Percentiles rank a stretch among this genome's conserved stretches.
Evolutionary conservation across 2,113 vertebrate species (phyloP).

Genomic region (Cairina moschata): DNA sequence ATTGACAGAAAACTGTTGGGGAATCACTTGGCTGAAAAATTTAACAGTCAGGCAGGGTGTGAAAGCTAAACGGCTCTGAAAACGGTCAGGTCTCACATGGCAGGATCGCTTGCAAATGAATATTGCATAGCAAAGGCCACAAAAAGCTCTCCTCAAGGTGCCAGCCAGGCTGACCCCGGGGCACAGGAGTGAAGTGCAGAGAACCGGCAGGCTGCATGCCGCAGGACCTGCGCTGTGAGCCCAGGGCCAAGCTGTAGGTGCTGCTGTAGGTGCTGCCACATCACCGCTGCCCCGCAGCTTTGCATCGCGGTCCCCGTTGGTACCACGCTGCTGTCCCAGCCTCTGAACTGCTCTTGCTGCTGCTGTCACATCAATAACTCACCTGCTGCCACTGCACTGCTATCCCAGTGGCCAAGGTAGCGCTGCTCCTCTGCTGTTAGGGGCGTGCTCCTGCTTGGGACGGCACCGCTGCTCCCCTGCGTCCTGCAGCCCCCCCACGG

Average conservation of each 20-base stretch:
- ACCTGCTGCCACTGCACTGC: neutral
- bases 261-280: neutral
- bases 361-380: neutral
- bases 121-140: conserved; percentile 16
- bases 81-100: conserved; percentile 35
- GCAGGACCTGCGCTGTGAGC: neutral
- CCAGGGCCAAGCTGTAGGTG: neutral
- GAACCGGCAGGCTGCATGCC: neutral
- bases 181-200: neutral
- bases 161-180: neutral
- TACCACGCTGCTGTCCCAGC: neutral
- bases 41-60: conserved; percentile 58
- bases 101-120: conserved; percentile 50
- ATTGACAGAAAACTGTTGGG: conserved; percentile 66
- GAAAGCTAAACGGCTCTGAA: conserved; percentile 67
- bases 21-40: conserved; percentile 70
- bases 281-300: neutral
- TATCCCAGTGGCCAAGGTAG: neutral
- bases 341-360: neutral
- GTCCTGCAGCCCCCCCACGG: neutral
- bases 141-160: conserved; percentile 27
- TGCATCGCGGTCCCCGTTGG: neutral
- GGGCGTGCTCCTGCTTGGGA: rapidly evolving
- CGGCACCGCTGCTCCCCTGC: neutral
- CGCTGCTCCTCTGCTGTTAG: neutral